phyloP scores from a whole-genome alignment of 2,797 vertebrate species.

The Rhyacichthys aspro region DNA sequence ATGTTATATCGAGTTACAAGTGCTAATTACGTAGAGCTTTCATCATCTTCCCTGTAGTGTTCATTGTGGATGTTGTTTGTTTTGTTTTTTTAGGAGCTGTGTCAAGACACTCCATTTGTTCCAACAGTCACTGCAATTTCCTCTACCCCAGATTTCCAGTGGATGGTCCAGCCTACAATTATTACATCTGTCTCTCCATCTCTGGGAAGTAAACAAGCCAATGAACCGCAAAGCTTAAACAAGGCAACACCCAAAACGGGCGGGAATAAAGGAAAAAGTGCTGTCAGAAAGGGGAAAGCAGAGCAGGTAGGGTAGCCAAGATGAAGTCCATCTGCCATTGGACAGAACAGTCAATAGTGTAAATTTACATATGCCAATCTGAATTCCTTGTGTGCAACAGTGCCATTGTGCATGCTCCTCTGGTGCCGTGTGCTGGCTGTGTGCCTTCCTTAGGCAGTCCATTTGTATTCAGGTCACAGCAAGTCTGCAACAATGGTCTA shows the following conservation, averaged over 20 bases:
- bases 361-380: conserved; percentile 52
- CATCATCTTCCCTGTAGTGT: neutral
- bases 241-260: conserved; percentile 81
- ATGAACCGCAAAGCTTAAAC: conserved; percentile 79
- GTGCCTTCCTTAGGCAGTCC: conserved; percentile 67
- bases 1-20: neutral
- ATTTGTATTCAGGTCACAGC: conserved; percentile 85
- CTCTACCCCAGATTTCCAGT: conserved; percentile 92
- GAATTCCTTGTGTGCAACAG: conserved; percentile 53
- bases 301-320: conserved; percentile 86
- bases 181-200: conserved; percentile 89
- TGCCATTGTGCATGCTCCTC: conserved; percentile 60
- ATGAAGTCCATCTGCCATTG: conserved; percentile 51
- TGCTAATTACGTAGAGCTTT: neutral
- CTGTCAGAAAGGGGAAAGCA: conserved; percentile 86
- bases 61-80: conserved; percentile 18
- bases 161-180: conserved; percentile 93
- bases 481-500: conserved; percentile 85
- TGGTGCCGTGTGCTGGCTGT: conserved; percentile 54
- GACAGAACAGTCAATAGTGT: conserved; percentile 35
- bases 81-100: conserved; percentile 82
- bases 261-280: conserved; percentile 85
- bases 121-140: conserved; percentile 94
- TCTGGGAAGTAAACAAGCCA: conserved; percentile 85
- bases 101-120: conserved; percentile 86